Base-by-base conservation (phyloP, 2,113 vertebrate genomes). In the Lanius collurio region DNA sequence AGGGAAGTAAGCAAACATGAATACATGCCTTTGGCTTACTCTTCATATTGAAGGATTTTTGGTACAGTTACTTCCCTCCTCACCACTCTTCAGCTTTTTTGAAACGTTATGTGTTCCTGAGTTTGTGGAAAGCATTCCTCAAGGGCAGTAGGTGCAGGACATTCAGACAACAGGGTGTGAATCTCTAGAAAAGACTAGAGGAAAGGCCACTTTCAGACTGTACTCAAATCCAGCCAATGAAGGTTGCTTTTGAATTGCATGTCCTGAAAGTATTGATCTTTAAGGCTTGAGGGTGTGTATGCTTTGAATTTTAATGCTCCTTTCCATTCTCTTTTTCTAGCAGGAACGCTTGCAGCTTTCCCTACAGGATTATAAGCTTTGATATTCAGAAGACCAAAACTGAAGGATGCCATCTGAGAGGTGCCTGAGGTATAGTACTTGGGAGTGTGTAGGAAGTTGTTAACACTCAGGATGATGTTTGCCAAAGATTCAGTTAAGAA, bases 381-480 rank as follows among this genome's bases (percentile, higher is more conserved):
- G 89, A 89, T 91, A 96, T 55, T 96, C 83, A 55, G 89, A 97
- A 95, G 97, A 96, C 59, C 69, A 94, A 93, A 97, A 96, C 75
- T 97, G 97, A 98, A 99, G 95, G 96, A 99, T 99, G 99, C 99
- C 99, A 71, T 99, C 99, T 95, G 99, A 99, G 98, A 98, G 98
- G 95, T 98, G 98, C 97, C 98, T 98, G 97, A 99, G 99, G 99
- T 99, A 98, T 55, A 90, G 93, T 97, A 91, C 46, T 80, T 63
- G 30, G 63, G 56, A 55, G 80, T 35, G 13, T 67, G 52, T 57
- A 81, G 86, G 49, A 88, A 68, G 15, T 88, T 47, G 27, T 91
- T 70, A 52, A 77, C 47, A n/a, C 49, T 90, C 89, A 83, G 53
- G 31, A 27, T 89, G 26, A 11, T 64, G 30, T 94, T 95, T 93